Evolutionary conservation across 64 coral and sea anemone genomes (phyloP).

Genomic region (Acropora yongei): DNA sequence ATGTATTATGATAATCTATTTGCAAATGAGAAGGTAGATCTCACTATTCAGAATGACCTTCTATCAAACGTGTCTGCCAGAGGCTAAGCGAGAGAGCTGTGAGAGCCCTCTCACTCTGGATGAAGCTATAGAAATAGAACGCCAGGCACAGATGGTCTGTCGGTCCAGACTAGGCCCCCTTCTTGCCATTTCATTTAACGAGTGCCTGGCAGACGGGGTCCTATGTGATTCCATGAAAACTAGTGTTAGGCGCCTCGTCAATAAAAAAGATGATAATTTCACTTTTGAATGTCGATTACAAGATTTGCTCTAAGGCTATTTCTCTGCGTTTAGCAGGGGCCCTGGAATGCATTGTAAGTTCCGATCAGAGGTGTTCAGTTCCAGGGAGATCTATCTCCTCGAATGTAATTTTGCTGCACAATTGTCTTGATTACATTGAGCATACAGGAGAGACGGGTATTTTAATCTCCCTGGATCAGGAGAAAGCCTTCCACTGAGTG

Average conservation of each 20-base stretch:
- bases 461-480: background rate
- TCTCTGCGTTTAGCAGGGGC: background rate
- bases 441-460: background rate
- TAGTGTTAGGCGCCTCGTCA: background rate
- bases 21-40: background rate
- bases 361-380: background rate
- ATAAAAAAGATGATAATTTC: constrained; percentile 22
- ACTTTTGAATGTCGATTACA: constrained; percentile 11
- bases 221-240: background rate
- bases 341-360: background rate
- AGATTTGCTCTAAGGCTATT: background rate
- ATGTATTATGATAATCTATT: constrained; percentile 16
- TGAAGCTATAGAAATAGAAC: constrained; percentile 10
- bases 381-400: background rate
- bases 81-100: background rate
- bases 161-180: background rate
- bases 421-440: background rate
- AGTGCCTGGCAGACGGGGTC: background rate
- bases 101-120: background rate
- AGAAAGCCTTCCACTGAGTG: constrained; percentile 28
- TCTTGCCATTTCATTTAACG: background rate
- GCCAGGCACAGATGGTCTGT: constrained; percentile 28
- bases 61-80: background rate
- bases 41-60: constrained; percentile 5
- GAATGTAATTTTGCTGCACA: background rate